Percentiles rank a stretch among this genome's conserved stretches.
These are phyloP conservation scores for Pegoplata infirma DNA, from an alignment of 2,888 invertebrate species.

Conservation along the genomic window DNA sequence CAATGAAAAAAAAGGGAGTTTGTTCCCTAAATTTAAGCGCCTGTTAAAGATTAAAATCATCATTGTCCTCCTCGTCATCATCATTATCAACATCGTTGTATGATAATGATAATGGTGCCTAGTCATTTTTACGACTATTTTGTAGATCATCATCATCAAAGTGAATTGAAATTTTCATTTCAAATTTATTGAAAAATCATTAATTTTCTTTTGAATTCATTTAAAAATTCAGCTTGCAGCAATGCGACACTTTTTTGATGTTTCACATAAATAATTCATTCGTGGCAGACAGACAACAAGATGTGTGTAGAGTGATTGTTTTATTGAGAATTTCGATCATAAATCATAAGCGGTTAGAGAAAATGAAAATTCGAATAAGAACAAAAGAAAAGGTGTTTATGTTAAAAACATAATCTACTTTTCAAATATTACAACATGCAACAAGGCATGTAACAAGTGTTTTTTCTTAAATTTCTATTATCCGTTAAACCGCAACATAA, in stretches of 20 bases:
- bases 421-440: background rate
- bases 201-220: constrained; percentile 44
- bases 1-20: constrained; percentile 25
- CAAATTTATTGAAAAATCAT: constrained; percentile 38
- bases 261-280: constrained; percentile 39
- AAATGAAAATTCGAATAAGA: no score
- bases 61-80: constrained; percentile 6
- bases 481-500: constrained; percentile 30
- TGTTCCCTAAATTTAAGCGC: constrained; percentile 42
- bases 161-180: constrained; percentile 6
- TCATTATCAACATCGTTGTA: no score
- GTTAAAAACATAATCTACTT: constrained; percentile 35
- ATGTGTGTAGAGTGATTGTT: constrained; percentile 42
- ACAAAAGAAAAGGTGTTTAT: constrained; percentile 43
- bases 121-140: constrained; percentile 35
- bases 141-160: background rate
- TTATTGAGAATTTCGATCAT: constrained; percentile 32
- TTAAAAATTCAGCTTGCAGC: constrained; percentile 41
- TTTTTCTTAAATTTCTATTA: constrained; percentile 1
- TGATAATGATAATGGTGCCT: constrained; percentile 10
- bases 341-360: constrained; percentile 42
- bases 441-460: constrained; percentile 37
- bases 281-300: constrained; percentile 13
- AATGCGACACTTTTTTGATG: constrained; percentile 50
- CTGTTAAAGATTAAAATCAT: constrained; percentile 43